Percentiles rank a stretch among this genome's conserved stretches.
These are phyloP conservation scores for Meloe dianella DNA, from an alignment of 2,888 invertebrate genomes.

Conservation along the genomic window DNA sequence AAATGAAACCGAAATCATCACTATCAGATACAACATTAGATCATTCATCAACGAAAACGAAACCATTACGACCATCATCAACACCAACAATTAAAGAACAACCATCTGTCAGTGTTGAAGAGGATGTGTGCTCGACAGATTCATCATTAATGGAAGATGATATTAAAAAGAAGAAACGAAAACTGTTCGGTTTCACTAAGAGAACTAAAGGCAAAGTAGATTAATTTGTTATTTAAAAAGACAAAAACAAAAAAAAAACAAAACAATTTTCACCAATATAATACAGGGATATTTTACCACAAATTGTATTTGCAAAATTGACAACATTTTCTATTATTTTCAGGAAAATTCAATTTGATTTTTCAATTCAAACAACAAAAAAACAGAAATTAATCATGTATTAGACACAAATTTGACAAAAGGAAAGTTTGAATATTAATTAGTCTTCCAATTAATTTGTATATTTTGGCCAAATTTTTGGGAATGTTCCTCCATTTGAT, in stretches of 20 bases:
- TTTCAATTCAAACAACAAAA: background rate
- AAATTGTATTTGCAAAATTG: background rate
- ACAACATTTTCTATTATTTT: conserved; percentile 16
- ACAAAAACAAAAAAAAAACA: too few relatives aligned
- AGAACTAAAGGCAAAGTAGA: conserved; percentile 61
- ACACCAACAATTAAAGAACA: conserved; percentile 52
- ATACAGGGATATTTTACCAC: conserved; percentile 32
- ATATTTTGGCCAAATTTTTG: conserved; percentile 24
- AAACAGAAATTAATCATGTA: background rate
- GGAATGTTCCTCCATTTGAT: conserved; percentile 25
- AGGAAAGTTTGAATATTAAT: conserved; percentile 27
- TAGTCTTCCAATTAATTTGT: conserved; percentile 32
- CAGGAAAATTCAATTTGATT: conserved; percentile 15
- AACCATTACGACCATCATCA: conserved; percentile 39
- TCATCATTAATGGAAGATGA: conserved; percentile 73
- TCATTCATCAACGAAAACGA: conserved; percentile 20
- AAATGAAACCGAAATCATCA: conserved; percentile 59
- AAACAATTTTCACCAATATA: conserved; percentile 11
- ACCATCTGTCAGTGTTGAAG: conserved; percentile 62
- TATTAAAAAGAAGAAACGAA: conserved; percentile 66
- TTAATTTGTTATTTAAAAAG: conserved; percentile 24
- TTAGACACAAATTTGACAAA: conserved; percentile 21
- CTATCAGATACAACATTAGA: conserved; percentile 62
- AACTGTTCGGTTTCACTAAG: conserved; percentile 70
- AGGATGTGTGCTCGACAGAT: conserved; percentile 72